Evolutionary conservation across 2,113 vertebrate genomes (phyloP), one percentile per base, ranked within the genome.

Genomic region (Gavialis gangeticus): DNA sequence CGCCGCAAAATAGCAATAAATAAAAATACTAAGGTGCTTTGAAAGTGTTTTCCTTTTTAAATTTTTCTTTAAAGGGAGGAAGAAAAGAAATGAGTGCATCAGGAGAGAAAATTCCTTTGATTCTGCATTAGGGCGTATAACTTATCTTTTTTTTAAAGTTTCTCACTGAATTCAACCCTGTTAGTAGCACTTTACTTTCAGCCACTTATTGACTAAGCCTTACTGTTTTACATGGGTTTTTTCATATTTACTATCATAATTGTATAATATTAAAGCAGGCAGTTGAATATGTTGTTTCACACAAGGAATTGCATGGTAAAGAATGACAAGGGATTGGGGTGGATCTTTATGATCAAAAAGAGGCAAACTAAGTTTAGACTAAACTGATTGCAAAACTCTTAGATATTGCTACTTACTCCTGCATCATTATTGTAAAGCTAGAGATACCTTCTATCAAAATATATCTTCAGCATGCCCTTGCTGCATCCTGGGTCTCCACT

Each of bases 301-400:
- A 24, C 16, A 22, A 34, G 5, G 21, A 27, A 24, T 25, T 87
- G 82, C 82, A 46, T 34, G 24, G 63, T 81, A 46, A 88, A 95
- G 46, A 89, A 92, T 67, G 75, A 27, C 56, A 92, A 90, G 64
- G 91, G 57, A 86, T 63, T 77, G 94, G 73, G 66, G 58, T 56
- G 71, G 58, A 81, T 84, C 55, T 86, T 66, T 67, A 56, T 90
- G 90, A 95, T 81, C 81, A 80, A 89, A 37, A 84, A 84, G 55
- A 82, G 84, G 91, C 87, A 63, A 92, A 79, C 60, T 25, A 79
- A 64, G 17, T 22, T 90, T 91, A 59, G 46, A 79, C 4, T 34
- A 69, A 30, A 84, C 8, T 10, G 10, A 46, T 18, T 82, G 25
- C 75, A 82, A 88, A 10, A 85, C 10, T 91, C 37, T 10, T 28